A percentile compares a stretch with the other conserved stretches of the same genome.
These are phyloP conservation scores for Chrysogorgia sp. DNA, from an alignment of 92 coral and sea anemone genomes.

Conservation along the genomic window DNA sequence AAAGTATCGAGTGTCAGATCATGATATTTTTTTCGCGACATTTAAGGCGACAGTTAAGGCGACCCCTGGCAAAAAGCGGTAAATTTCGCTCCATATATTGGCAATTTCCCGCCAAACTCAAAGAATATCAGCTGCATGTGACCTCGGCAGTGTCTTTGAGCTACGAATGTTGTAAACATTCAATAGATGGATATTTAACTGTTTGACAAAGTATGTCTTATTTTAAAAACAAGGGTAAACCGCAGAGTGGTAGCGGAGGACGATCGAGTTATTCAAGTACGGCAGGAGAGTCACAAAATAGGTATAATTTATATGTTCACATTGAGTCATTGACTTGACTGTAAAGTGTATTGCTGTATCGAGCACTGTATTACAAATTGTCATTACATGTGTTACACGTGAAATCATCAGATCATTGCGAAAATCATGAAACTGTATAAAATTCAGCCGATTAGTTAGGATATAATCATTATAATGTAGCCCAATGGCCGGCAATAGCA, in stretches of 20 bases:
- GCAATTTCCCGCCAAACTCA: constrained; percentile 36
- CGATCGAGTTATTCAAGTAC: too few species aligned
- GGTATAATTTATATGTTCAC: not conserved
- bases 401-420: too few species aligned
- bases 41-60: not conserved
- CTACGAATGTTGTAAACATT: not conserved
- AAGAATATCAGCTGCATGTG: not conserved
- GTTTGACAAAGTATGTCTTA: constrained; percentile 17
- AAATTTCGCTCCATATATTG: not conserved
- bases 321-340: not conserved
- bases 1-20: too few species aligned
- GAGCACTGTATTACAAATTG: too few species aligned
- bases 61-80: constrained; percentile 6
- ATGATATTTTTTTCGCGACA: not conserved
- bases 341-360: too few species aligned
- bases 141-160: not conserved
- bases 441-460: too few species aligned
- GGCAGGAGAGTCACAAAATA: constrained; percentile 20
- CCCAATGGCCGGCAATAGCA: too few species aligned
- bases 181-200: not conserved
- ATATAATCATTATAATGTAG: too few species aligned
- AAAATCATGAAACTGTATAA: too few species aligned
- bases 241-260: not conserved
- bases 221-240: constrained; percentile 21
- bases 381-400: too few species aligned